Evolutionary conservation across 2,888 invertebrate species (phyloP).

Genomic region (Erebia epiphron): DNA sequence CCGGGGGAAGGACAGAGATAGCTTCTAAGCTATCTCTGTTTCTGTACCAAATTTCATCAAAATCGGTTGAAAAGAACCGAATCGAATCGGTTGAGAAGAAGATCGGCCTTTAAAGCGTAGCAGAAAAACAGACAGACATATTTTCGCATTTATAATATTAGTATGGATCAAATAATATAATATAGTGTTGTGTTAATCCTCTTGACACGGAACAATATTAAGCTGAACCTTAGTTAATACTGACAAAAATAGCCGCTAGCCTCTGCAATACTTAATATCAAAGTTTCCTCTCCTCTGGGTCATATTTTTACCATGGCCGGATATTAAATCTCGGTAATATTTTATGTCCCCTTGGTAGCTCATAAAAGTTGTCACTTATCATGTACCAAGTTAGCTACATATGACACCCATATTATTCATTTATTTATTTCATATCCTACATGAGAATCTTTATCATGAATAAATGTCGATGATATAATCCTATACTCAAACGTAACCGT

Average conservation of each 20-base stretch:
- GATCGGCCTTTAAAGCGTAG: no score
- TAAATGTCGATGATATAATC: not conserved
- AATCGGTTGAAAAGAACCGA: no score
- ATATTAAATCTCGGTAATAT: conserved; percentile 38
- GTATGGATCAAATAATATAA: no score
- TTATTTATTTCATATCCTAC: conserved; percentile 1
- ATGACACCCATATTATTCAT: conserved; percentile 3
- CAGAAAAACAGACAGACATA: no score
- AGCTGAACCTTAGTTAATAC: conserved; percentile 3
- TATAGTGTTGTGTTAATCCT: no score
- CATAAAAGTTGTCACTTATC: conserved; percentile 34
- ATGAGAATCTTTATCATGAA: not conserved
- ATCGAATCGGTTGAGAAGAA: no score
- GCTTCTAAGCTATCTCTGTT: no score
- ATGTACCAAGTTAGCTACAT: conserved; percentile 18
- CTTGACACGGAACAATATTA: not conserved
- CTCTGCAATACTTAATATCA: not conserved
- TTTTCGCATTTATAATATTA: no score
- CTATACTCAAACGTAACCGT: no score
- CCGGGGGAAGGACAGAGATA: no score
- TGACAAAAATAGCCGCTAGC: not conserved
- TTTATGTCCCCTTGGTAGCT: conserved; percentile 32
- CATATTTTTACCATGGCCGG: conserved; percentile 36
- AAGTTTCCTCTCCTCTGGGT: conserved; percentile 32
- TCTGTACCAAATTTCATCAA: no score